phyloP scores from a whole-genome alignment of 2,797 vertebrate species.

The Linurgus olivaceus region DNA sequence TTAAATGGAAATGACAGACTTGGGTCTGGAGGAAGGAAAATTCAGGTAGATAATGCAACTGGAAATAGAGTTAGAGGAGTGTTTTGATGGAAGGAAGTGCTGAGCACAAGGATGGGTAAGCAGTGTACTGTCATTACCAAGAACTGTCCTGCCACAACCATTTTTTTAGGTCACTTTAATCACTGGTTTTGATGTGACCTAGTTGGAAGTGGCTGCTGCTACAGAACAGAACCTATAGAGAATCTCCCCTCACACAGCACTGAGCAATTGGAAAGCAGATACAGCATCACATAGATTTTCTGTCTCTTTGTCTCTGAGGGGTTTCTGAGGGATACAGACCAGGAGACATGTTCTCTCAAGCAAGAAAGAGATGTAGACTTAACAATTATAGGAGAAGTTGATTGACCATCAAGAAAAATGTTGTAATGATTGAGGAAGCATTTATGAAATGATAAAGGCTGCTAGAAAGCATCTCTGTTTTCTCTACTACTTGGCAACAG shows the following conservation, averaged over 20 bases:
- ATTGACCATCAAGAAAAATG: background rate
- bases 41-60: background rate
- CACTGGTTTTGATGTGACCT: background rate
- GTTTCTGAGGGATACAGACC: background rate
- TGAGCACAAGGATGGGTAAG: background rate
- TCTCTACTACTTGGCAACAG: background rate
- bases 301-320: background rate
- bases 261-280: background rate
- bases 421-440: background rate
- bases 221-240: background rate
- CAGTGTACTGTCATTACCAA: background rate
- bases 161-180: constrained; percentile 15
- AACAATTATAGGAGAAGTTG: background rate
- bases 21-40: background rate
- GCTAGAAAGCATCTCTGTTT: background rate
- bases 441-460: background rate
- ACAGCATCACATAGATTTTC: background rate
- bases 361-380: background rate
- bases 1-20: background rate
- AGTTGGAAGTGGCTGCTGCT: background rate
- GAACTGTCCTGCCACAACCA: background rate
- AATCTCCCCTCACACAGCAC: background rate
- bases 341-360: background rate
- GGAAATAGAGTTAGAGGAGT: background rate
- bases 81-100: background rate